A percentile compares a stretch with the other conserved stretches of the same genome.
Evolutionary conservation across 1,140 invertebrate genomes (phyloP).

Genomic region (Heliconius nattereri): DNA sequence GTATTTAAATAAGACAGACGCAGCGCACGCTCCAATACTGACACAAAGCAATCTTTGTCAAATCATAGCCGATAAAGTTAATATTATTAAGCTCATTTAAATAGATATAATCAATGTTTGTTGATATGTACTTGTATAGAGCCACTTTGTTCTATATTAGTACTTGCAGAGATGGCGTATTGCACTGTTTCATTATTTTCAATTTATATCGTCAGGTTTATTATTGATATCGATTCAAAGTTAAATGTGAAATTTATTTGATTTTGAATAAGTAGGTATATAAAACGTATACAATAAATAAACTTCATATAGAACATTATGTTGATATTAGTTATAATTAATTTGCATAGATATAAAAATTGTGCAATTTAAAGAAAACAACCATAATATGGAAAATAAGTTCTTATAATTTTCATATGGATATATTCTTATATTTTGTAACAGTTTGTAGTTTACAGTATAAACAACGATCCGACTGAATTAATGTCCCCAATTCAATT

Average conservation of each 20-base stretch:
- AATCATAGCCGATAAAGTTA: constrained; percentile 4
- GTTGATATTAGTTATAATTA: neutral
- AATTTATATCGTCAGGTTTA: constrained; percentile 41
- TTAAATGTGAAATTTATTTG: constrained; percentile 16
- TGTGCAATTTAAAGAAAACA: neutral
- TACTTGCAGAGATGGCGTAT: constrained; percentile 37
- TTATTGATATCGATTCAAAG: constrained; percentile 28
- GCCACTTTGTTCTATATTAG: constrained; percentile 20
- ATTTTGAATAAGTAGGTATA: neutral
- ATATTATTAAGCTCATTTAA: constrained; percentile 2
- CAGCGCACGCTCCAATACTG: neutral
- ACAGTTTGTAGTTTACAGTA: constrained; percentile 4
- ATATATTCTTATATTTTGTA: neutral
- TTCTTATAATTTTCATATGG: neutral
- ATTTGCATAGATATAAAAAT: neutral
- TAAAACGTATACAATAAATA: neutral
- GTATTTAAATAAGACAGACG: constrained; percentile 37
- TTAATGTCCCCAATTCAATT: constrained; percentile 81
- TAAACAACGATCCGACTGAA: constrained; percentile 63
- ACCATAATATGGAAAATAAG: neutral
- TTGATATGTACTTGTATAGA: constrained; percentile 8
- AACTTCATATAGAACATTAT: neutral
- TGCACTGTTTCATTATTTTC: constrained; percentile 41
- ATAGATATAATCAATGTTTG: constrained; percentile 9
- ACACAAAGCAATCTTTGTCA: constrained; percentile 29